phyloP scores from a whole-genome alignment of 2,888 invertebrate species.

The Zygogramma bicolorata region DNA sequence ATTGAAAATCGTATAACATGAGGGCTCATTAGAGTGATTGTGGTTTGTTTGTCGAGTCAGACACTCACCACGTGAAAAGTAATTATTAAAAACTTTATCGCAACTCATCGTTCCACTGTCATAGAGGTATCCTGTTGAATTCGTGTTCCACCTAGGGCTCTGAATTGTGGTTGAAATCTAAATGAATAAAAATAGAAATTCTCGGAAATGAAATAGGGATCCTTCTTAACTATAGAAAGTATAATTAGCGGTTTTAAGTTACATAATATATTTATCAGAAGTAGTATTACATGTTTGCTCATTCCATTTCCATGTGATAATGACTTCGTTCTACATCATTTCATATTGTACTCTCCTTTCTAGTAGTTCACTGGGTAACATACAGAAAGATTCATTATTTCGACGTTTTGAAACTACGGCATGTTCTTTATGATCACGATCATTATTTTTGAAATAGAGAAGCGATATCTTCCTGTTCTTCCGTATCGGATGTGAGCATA shows the following conservation, averaged over 20 bases:
- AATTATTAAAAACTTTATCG: neutral
- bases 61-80: neutral
- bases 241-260: neutral
- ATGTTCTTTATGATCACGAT: too few species aligned
- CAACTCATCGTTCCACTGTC: neutral
- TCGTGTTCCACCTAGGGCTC: neutral
- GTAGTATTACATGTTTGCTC: neutral
- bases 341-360: neutral
- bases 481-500: too few species aligned
- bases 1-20: neutral
- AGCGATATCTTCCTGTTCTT: too few species aligned
- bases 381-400: too few species aligned
- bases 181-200: neutral
- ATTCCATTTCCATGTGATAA: neutral
- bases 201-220: neutral
- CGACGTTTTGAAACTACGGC: too few species aligned
- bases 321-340: neutral
- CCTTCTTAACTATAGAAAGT: neutral
- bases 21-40: neutral
- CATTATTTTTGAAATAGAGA: too few species aligned
- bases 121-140: neutral
- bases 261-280: neutral
- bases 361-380: neutral
- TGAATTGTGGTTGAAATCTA: neutral
- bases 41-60: neutral